Conservation (phyloP, 2,888 invertebrate genomes). For the Polyommatus iphigenia region DNA sequence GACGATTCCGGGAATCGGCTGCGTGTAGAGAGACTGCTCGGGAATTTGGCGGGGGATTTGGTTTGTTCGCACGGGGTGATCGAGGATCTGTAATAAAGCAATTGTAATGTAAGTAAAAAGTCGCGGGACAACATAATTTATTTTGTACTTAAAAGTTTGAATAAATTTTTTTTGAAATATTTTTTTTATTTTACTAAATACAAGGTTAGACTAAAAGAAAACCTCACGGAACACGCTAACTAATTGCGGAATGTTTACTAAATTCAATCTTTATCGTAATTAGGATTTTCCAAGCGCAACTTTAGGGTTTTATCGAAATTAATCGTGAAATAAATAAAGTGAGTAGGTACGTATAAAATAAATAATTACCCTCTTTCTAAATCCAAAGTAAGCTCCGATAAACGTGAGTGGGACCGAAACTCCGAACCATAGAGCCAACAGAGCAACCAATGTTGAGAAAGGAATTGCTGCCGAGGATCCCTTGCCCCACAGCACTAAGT, state of each 20-base stretch:
- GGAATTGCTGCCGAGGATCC: slow-evolving; percentile 98
- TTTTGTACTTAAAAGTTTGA: not conserved
- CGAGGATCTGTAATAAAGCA: slow-evolving; percentile 84
- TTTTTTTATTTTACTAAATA: not conserved
- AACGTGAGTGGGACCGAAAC: slow-evolving; percentile 99
- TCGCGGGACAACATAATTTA: not conserved
- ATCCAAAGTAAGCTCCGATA: slow-evolving; percentile 99
- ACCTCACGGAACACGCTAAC: too few species aligned
- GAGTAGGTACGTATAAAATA: not conserved
- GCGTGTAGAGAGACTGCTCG: slow-evolving; percentile 98
- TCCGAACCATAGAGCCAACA: slow-evolving; percentile 97
- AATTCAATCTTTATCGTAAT: too few species aligned
- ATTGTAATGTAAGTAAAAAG: slow-evolving; percentile 12
- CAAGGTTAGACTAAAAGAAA: not conserved
- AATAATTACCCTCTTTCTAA: slow-evolving; percentile 92
- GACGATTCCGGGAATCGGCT: slow-evolving; percentile 95
- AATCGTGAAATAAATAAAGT: not conserved
- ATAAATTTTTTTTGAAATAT: slow-evolving; percentile 5
- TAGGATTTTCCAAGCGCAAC: not conserved
- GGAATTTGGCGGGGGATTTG: slow-evolving; percentile 99
- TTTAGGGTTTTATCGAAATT: not conserved
- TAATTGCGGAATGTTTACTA: too few species aligned
- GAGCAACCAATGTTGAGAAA: slow-evolving; percentile 96
- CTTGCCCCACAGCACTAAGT: slow-evolving; percentile 97
- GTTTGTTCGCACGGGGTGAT: slow-evolving; percentile 98